phyloP scores from a whole-genome alignment of 2,888 invertebrate species.

The Protonemura montana region DNA sequence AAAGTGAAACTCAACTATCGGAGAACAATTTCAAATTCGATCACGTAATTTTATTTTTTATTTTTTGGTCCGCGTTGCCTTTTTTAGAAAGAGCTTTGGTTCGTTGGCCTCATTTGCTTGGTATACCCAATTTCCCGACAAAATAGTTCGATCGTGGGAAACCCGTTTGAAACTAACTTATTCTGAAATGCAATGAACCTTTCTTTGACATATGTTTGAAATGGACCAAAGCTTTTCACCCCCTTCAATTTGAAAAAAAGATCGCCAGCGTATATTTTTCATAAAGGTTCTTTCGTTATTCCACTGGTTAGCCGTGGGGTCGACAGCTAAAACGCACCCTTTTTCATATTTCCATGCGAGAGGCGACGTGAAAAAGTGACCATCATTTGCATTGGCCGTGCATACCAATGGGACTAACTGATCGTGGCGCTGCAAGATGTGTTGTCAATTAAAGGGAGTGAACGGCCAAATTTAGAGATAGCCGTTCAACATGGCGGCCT shows the following conservation, averaged over 20 bases:
- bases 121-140: neutral
- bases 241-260: neutral
- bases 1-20: neutral
- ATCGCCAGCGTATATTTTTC: neutral
- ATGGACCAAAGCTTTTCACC: neutral
- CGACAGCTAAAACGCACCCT: neutral
- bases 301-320: neutral
- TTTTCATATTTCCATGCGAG: constrained; percentile 5
- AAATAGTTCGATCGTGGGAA: neutral
- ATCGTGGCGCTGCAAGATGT: neutral
- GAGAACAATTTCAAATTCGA: neutral
- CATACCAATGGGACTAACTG: neutral
- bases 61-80: neutral
- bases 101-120: constrained; percentile 4
- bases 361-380: neutral
- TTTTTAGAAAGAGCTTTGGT: neutral
- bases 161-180: neutral
- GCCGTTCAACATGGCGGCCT: neutral
- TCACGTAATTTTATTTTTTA: too few species aligned
- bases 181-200: neutral
- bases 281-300: neutral
- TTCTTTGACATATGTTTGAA: neutral
- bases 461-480: neutral
- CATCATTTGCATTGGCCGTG: neutral
- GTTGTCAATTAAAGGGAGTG: neutral